phyloP scores from a whole-genome alignment of 1,140 invertebrate species.

The Lycorma delicatula region DNA sequence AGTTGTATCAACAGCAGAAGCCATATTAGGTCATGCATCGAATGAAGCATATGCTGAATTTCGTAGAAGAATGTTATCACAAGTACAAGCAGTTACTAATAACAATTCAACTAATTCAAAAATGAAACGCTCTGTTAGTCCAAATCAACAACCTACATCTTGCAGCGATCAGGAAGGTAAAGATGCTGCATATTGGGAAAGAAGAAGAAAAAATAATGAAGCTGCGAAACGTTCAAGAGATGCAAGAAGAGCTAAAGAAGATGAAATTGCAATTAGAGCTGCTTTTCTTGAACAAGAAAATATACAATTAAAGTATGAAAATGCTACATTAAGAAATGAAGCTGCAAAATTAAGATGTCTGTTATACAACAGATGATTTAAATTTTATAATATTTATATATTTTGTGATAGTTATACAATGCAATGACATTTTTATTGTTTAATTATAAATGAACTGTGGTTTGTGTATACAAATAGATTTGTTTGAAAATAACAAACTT shows the following conservation, averaged over 20 bases:
- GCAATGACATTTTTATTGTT: no score
- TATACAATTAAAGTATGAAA: constrained; percentile 24
- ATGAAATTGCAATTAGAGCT: constrained; percentile 82
- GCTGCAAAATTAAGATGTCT: constrained; percentile 19
- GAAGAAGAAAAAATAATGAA: constrained; percentile 87
- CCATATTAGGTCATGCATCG: constrained; percentile 40
- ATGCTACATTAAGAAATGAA: constrained; percentile 50
- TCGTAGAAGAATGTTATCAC: constrained; percentile 51
- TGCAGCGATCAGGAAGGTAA: constrained; percentile 42
- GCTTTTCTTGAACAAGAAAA: constrained; percentile 61
- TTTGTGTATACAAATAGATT: no score
- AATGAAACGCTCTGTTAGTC: constrained; percentile 19
- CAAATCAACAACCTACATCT: constrained; percentile 15
- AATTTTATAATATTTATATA: no score
- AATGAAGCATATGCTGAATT: constrained; percentile 56
- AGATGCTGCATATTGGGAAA: constrained; percentile 78
- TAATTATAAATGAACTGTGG: no score
- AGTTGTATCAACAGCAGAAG: constrained; percentile 37
- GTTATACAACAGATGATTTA: constrained; percentile 18
- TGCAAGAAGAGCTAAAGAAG: constrained; percentile 78
- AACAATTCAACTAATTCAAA: constrained; percentile 1
- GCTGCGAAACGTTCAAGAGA: constrained; percentile 92
- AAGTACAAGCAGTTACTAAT: constrained; percentile 48
- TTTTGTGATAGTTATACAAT: no score
- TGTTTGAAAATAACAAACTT: no score